Conservation (phyloP, 2,113 vertebrate genomes). For the Centropus unirufus region DNA sequence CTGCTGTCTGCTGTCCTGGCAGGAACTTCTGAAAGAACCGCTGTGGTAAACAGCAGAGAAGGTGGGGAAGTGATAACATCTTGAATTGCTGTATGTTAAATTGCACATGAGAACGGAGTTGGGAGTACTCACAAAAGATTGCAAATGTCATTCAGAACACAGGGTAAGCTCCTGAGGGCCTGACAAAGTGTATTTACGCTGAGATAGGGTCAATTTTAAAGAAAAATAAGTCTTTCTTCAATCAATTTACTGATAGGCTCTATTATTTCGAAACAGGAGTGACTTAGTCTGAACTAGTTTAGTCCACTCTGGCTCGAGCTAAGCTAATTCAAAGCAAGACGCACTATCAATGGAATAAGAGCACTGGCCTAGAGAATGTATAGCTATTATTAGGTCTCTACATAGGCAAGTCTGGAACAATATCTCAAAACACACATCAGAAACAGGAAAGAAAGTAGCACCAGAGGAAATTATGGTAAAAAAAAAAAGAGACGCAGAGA, state of each 20-base stretch:
- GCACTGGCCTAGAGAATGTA: background rate
- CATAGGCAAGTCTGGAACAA: background rate
- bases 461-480: background rate
- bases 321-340: background rate
- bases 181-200: background rate
- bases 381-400: background rate
- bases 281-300: background rate
- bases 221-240: conserved; percentile 4
- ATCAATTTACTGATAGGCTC: background rate
- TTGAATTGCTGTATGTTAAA: conserved; percentile 14
- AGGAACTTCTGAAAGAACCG: background rate
- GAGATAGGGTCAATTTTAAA: background rate
- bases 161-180: background rate
- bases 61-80: conserved; percentile 3
- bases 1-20: background rate
- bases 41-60: background rate
- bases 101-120: background rate
- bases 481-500: background rate
- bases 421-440: background rate
- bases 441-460: background rate
- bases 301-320: background rate
- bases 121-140: conserved; percentile 9
- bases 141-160: conserved; percentile 15
- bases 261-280: background rate
- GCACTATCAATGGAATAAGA: background rate